These are phyloP conservation scores for Sturnus vulgaris DNA, from an alignment of 2,113 vertebrate genomes.

Conservation along the genomic window DNA sequence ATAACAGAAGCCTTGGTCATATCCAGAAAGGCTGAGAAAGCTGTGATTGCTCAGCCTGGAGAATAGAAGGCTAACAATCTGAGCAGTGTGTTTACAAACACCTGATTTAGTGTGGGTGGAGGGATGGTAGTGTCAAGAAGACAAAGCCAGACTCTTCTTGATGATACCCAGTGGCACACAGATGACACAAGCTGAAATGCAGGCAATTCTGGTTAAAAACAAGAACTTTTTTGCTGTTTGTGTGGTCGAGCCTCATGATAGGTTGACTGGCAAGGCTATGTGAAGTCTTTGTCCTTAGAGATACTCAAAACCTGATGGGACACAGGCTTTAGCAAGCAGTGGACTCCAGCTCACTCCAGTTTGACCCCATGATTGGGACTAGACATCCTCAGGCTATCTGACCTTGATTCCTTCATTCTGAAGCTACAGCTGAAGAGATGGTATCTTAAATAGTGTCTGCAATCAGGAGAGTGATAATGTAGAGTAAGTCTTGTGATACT, in stretches of 20 bases:
- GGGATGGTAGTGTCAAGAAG: background rate
- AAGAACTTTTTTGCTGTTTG: background rate
- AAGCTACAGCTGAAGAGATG: background rate
- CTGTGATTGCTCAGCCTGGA: background rate
- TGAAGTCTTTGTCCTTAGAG: background rate
- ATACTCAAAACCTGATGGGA: background rate
- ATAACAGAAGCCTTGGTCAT: background rate
- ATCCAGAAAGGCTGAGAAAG: background rate
- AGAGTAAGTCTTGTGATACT: background rate
- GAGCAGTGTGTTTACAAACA: background rate
- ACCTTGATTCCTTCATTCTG: background rate
- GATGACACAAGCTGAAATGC: background rate
- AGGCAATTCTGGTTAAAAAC: background rate
- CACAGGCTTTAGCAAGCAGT: background rate
- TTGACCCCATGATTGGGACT: background rate
- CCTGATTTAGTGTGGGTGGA: background rate
- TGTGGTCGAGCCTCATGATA: accelerated
- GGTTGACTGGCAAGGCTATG: background rate
- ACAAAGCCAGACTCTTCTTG: background rate
- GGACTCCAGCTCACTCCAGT: background rate
- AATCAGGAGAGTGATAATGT: background rate
- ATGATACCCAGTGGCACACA: background rate
- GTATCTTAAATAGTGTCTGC: background rate
- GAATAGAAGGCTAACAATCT: background rate
- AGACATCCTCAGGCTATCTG: background rate